phyloP scores from a whole-genome alignment of 2,113 vertebrate genomes.

The Lynx canadensis region DNA sequence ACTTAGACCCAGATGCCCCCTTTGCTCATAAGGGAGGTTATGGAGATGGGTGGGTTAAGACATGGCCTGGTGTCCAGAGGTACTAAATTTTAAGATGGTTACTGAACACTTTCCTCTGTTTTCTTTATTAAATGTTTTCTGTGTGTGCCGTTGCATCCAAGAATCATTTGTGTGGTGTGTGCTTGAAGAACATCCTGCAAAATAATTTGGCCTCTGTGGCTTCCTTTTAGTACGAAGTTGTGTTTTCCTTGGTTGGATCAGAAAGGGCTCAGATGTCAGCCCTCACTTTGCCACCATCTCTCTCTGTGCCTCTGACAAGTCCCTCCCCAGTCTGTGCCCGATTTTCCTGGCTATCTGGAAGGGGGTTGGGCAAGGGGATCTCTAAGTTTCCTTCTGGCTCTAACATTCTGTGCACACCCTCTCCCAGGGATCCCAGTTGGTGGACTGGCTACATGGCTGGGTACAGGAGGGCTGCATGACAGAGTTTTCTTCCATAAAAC shows the following conservation, averaged over 20 bases:
- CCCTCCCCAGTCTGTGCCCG: not conserved
- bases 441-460: not conserved
- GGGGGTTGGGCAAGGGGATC: not conserved
- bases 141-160: not conserved
- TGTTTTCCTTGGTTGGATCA: not conserved
- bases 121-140: not conserved
- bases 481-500: not conserved
- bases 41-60: no score
- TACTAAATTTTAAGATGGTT: not conserved
- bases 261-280: not conserved
- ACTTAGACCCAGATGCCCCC: accelerated
- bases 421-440: not conserved
- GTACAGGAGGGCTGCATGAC: not conserved
- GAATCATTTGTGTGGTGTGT: not conserved
- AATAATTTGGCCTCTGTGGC: not conserved
- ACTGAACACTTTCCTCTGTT: not conserved
- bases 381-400: not conserved
- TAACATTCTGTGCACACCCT: not conserved
- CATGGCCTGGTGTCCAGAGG: not conserved
- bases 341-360: not conserved
- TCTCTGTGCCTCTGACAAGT: not conserved
- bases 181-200: not conserved
- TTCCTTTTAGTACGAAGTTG: not conserved
- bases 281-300: not conserved
- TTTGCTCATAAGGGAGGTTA: not conserved